A percentile compares a stretch with the other conserved stretches of the same genome.
Conservation (phyloP, 2,888 invertebrate species). For the Subacronicta megacephala region DNA sequence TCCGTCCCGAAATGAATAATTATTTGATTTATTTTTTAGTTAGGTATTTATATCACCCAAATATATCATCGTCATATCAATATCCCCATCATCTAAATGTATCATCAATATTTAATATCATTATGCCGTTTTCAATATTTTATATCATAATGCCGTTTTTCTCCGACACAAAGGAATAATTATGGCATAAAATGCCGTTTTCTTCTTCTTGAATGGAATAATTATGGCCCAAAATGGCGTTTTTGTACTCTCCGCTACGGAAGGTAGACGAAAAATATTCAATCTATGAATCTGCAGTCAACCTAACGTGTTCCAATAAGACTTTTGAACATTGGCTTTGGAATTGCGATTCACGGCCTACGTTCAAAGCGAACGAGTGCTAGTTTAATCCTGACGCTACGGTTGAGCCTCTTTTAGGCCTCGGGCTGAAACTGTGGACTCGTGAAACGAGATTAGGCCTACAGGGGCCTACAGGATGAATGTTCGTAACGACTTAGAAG, state of each 20-base stretch:
- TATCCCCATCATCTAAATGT: too few relatives aligned
- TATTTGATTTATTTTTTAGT: too few relatives aligned
- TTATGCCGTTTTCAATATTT: too few relatives aligned
- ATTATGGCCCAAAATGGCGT: too few relatives aligned
- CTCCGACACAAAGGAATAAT: too few relatives aligned
- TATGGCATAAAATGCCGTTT: too few relatives aligned
- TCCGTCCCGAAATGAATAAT: too few relatives aligned
- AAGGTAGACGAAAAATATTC: neutral
- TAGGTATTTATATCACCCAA: too few relatives aligned
- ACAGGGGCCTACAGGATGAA: conserved; percentile 12
- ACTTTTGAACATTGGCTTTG: conserved; percentile 25
- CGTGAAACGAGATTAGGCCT: conserved; percentile 42
- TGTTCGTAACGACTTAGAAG: conserved; percentile 4
- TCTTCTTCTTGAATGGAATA: too few relatives aligned
- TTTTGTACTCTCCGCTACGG: neutral
- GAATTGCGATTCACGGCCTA: conserved; percentile 36
- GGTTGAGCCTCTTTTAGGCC: conserved; percentile 33
- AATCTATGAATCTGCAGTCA: neutral
- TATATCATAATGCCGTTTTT: too few relatives aligned
- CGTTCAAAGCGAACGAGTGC: conserved; percentile 18
- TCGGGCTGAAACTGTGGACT: conserved; percentile 20
- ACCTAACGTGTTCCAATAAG: neutral
- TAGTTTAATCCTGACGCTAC: conserved; percentile 40
- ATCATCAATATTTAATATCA: too few relatives aligned
- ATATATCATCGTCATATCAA: too few relatives aligned